Evolutionary conservation across 1,140 invertebrate species (phyloP), one percentile per base, ranked within the genome.

Genomic region (Lepidurus couesii): DNA sequence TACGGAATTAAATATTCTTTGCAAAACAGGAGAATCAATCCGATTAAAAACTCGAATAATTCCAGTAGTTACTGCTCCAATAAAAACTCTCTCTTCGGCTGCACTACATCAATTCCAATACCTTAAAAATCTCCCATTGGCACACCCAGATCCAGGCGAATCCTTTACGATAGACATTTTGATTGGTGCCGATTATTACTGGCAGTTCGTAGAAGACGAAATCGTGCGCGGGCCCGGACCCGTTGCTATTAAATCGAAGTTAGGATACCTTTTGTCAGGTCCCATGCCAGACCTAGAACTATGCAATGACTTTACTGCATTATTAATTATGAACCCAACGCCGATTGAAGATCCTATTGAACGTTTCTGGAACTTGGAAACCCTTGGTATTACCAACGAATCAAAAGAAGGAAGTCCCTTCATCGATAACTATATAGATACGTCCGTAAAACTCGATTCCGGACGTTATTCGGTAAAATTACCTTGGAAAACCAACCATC

Each of bases 401-500:
- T 11, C 34, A 34, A 34, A 34, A 34, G 34, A 34, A 34, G 34
- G 34, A 34, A 34, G 3, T 4, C 3, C 2, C 34, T 34, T 34
- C 34, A 34, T 34, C 34, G 34, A 2, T 34, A 34, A 34, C 34
- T 34, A 34, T 34, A 34, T 47, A 47, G 45, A 47, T 47, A 47
- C 10, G 16, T 47, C 10, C 45, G 16, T 47, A 47, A 47, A 47
- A 47, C 44, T 76, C 75, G 75, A 44, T 44, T 21, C 42, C 5
- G 75, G 75, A 21, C 7, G 74, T 44, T 78, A 78, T 44, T 21
- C 44, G 13, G 77, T 74, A 42, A 26, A 44, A 75, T 74, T 78
- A 16, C 77, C 73, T 9, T 78, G 77, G 77, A 78, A 78, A 74
- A 9, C 34, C 13, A 43, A 73, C 21, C 21, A 78, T 74, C 77